phyloP scores from a whole-genome alignment of 1,140 invertebrate genomes.

The Gryon sp. region DNA sequence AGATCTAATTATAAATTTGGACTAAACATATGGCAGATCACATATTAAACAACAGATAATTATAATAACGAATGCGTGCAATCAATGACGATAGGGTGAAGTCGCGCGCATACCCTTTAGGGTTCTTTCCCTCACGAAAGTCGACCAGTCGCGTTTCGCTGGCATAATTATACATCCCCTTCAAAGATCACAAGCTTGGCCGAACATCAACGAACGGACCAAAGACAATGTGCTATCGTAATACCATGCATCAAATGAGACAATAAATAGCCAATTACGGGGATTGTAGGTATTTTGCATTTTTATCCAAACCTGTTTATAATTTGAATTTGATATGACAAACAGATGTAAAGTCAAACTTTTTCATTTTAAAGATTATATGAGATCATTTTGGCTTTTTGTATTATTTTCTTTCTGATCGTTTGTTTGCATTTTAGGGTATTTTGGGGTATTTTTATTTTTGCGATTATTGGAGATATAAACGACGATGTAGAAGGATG shows the following conservation, averaged over 20 bases:
- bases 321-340: too few species aligned
- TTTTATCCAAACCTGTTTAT: too few species aligned
- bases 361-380: too few species aligned
- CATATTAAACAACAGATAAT: conserved; percentile 26
- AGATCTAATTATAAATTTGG: too few species aligned
- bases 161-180: conserved; percentile 76
- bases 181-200: conserved; percentile 58
- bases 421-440: too few species aligned
- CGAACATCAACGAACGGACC: neutral
- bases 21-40: too few species aligned
- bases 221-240: conserved; percentile 11
- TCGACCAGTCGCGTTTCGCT: conserved; percentile 50
- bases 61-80: conserved; percentile 44
- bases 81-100: conserved; percentile 30
- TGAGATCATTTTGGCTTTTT: too few species aligned
- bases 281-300: too few species aligned
- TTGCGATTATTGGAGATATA: conserved; percentile 6
- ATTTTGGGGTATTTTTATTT: too few species aligned
- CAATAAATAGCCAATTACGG: too few species aligned
- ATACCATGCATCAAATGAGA: neutral
- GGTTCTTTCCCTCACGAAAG: conserved; percentile 66
- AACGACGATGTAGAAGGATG: neutral
- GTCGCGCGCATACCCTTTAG: conserved; percentile 66
- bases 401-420: too few species aligned
- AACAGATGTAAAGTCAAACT: too few species aligned